Base-by-base conservation (phyloP, 2,888 invertebrate genomes). In the Mythimna pallens region DNA sequence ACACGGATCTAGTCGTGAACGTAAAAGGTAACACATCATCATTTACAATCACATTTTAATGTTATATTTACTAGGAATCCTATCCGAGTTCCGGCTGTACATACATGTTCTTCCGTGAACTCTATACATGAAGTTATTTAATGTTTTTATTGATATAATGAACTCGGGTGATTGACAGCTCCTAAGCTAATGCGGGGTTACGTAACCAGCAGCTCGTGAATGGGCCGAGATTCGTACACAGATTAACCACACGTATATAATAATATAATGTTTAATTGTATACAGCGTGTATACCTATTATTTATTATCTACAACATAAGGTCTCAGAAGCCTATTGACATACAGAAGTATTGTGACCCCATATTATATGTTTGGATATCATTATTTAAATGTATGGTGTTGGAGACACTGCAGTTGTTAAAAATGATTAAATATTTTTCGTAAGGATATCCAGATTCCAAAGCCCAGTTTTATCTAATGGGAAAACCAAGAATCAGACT, bases 31-130 rank as follows among this genome's bases (percentile, higher is more conserved):
- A 62, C 57, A n/a, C 65, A 69, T 80, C 73, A 78, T 71, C 66
- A 65, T 67, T 54, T 61, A 63, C 57, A 62, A 68, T 81, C 78
- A 58, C 30, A 58, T 59, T 70, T 55, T 65, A 67, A 70, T 69
- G 62, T 75, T 77, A 69, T 55, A 73, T 71, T 72, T 85, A 79
- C 65, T 75, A 70, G 69, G 73, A 85, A 85, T 76, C 62, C 64
- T 52, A 71, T 66, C 36, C 12, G 57, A 79, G 85, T 86, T 86
- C 87, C 87, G 87, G 85, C 65, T 86, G 72, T 76, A 69, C 66
- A 76, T 76, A 71, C 62, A 76, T 65, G 80, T 79, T 78, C 75
- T 83, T 83, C 73, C 76, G 78, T 73, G 84, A 81, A 81, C 78
- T 81, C 63, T 30, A 54, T 61, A 54, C 64, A 59, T 73, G 61